Percentiles rank a stretch among this genome's conserved stretches.
These are phyloP conservation scores for Drosophila baimaii DNA, from an alignment of 1,140 invertebrate genomes.

Conservation along the genomic window DNA sequence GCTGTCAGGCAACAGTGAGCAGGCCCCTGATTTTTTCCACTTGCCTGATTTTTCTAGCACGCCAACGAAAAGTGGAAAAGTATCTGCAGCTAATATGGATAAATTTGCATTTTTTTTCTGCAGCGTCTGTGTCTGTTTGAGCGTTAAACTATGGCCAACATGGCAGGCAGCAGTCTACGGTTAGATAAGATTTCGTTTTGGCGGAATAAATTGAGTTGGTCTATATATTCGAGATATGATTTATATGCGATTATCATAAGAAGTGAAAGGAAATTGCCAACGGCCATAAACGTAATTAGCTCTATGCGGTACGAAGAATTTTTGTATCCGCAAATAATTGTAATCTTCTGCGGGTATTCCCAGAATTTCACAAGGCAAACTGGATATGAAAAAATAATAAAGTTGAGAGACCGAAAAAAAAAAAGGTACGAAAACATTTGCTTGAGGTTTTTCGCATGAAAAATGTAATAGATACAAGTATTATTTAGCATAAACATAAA, in stretches of 20 bases:
- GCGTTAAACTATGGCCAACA: conserved; percentile 1
- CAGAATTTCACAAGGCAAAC: conserved; percentile 12
- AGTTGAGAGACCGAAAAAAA: not conserved
- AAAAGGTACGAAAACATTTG: not conserved
- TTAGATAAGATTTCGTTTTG: conserved; percentile 40
- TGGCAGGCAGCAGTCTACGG: conserved; percentile 3
- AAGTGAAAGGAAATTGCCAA: conserved; percentile 43
- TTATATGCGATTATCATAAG: conserved; percentile 32
- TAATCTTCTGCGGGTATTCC: conserved; percentile 14
- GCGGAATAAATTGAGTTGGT: conserved; percentile 35
- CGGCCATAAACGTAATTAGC: conserved; percentile 34
- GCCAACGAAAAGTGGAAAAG: conserved; percentile 56
- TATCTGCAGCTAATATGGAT: conserved; percentile 46
- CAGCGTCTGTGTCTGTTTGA: conserved; percentile 4
- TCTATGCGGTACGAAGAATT: conserved; percentile 9
- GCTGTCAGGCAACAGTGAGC: conserved; percentile 76
- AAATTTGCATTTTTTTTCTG: conserved; percentile 32
- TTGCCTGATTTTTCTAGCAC: conserved; percentile 73
- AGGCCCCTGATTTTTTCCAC: conserved; percentile 55
- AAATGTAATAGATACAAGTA: conserved; percentile 11
- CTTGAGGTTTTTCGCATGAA: conserved; percentile 5
- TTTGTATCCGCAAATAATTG: conserved; percentile 9
- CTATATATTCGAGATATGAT: conserved; percentile 37
- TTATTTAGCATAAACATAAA: not conserved
- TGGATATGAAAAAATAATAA: not conserved